These are phyloP conservation scores for Cyanoliseus patagonus DNA, from an alignment of 2,113 vertebrate genomes.

Conservation along the genomic window DNA sequence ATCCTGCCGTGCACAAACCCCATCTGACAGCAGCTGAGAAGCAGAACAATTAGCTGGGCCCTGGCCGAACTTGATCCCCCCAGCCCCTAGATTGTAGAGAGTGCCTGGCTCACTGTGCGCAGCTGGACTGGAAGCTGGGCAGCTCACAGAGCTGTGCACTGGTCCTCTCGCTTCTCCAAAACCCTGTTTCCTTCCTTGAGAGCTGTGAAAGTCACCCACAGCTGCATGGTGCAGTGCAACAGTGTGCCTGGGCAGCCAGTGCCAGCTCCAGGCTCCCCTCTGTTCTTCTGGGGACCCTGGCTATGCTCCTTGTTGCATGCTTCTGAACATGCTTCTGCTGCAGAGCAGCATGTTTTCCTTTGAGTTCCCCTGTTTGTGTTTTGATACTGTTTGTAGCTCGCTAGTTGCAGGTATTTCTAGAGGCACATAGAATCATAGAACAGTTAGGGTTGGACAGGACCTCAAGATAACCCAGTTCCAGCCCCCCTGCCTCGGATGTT, in stretches of 20 bases:
- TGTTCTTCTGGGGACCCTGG: neutral
- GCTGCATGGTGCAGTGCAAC: neutral
- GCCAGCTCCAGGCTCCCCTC: neutral
- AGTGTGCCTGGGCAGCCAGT: neutral
- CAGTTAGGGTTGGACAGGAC: too few species aligned
- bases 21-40: rapidly evolving
- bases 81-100: neutral
- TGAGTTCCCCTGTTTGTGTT: neutral
- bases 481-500: neutral
- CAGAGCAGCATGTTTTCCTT: neutral
- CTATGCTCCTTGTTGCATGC: neutral
- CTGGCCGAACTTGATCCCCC: rapidly evolving
- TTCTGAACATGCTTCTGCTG: neutral
- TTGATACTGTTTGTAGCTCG: rapidly evolving
- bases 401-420: neutral
- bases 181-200: neutral
- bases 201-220: neutral
- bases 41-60: neutral
- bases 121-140: neutral
- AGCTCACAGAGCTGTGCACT: neutral
- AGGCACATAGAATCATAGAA: neutral
- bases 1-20: neutral
- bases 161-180: neutral
- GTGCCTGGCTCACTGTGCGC: neutral
- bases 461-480: too few species aligned